Evolutionary conservation across 2,113 vertebrate species (phyloP).

Genomic region (Galemys pyrenaicus): DNA sequence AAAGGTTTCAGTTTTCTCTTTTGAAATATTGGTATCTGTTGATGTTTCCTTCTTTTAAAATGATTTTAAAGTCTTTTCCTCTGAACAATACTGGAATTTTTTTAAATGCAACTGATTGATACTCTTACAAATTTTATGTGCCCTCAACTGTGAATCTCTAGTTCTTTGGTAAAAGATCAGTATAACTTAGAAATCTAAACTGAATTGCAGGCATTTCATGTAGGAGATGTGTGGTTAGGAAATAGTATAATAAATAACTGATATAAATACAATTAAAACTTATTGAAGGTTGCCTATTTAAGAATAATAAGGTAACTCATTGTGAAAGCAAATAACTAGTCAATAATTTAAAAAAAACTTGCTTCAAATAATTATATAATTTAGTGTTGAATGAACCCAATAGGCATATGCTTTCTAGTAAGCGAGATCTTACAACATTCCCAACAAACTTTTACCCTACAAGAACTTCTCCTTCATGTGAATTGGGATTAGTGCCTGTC

Average conservation of each 20-base stretch:
- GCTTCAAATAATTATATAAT: not conserved
- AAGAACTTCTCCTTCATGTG: not conserved
- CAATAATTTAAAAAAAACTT: slow-evolving; percentile 13
- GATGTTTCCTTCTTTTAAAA: not conserved
- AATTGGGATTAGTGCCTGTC: not conserved
- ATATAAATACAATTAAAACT: not conserved
- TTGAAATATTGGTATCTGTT: not conserved
- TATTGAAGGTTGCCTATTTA: not conserved
- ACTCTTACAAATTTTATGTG: not conserved
- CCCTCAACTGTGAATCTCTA: not conserved
- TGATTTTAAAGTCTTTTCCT: slow-evolving; percentile 19
- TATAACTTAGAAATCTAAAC: slow-evolving; percentile 11
- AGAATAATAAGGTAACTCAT: not conserved
- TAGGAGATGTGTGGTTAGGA: not conserved
- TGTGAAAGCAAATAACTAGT: not conserved
- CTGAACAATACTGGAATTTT: not conserved
- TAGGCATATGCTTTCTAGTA: not conserved
- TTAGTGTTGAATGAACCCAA: not conserved
- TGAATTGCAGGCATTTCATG: not conserved
- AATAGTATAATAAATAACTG: not conserved
- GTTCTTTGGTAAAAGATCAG: not conserved
- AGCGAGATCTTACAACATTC: not conserved
- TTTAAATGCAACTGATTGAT: not conserved
- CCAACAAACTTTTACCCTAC: not conserved
- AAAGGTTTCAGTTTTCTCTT: not conserved